Evolutionary conservation across 2,888 invertebrate genomes (phyloP).

Genomic region (Cheilosia scutellata): DNA sequence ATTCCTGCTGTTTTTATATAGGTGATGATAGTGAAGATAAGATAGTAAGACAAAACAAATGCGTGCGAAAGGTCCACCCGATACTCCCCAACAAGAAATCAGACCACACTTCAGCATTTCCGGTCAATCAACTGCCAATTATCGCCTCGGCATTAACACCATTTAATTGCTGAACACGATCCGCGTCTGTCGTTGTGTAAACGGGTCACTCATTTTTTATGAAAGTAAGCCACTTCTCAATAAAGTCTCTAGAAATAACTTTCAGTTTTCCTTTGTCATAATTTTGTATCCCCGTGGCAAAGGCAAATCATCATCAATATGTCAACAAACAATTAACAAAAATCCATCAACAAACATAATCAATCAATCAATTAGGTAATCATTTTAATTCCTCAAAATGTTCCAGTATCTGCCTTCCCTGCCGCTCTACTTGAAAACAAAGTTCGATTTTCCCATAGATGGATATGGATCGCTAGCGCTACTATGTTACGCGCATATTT

Average conservation of each 20-base stretch:
- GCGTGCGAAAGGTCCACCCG: too few relatives aligned
- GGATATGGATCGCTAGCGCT: slow-evolving; percentile 20
- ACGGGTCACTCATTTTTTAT: slow-evolving; percentile 8
- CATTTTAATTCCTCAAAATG: slow-evolving; percentile 13
- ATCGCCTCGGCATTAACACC: not conserved
- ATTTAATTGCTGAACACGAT: slow-evolving; percentile 3
- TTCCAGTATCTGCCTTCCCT: not conserved
- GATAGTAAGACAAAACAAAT: too few relatives aligned
- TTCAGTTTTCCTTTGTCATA: not conserved
- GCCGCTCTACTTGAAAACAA: not conserved
- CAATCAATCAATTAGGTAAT: slow-evolving; percentile 43
- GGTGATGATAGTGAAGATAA: too few relatives aligned
- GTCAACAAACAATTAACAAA: slow-evolving; percentile 32
- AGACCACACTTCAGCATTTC: too few relatives aligned
- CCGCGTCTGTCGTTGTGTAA: slow-evolving; percentile 13
- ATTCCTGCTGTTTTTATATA: too few relatives aligned
- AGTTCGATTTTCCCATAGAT: slow-evolving; percentile 26
- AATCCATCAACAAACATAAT: slow-evolving; percentile 31
- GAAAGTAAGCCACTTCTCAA: slow-evolving; percentile 1
- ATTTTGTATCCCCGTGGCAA: not conserved
- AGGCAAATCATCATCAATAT: slow-evolving; percentile 20
- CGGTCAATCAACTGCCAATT: slow-evolving; percentile 10
- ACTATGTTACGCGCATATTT: slow-evolving; percentile 35
- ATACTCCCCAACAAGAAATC: too few relatives aligned
- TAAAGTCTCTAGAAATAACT: not conserved